Evolutionary conservation across 2,888 invertebrate genomes (phyloP).

Genomic region (Choristoneura rosaceana): DNA sequence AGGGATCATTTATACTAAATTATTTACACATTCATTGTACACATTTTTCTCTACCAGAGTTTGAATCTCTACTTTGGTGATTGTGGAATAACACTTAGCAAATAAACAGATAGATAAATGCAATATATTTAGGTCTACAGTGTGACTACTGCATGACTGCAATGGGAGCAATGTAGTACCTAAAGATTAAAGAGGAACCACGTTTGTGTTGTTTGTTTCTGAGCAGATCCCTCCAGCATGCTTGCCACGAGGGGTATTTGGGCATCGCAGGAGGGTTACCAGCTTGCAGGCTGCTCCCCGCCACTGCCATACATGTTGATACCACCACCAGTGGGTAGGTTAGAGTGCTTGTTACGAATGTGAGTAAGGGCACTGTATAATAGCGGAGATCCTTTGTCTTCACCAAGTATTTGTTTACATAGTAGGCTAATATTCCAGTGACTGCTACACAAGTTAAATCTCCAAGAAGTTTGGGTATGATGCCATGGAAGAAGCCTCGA

Average conservation of each 20-base stretch:
- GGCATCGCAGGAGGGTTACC: constrained; percentile 95
- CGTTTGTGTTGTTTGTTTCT: constrained; percentile 92
- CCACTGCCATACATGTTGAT: constrained; percentile 95
- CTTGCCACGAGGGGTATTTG: constrained; percentile 91
- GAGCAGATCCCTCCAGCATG: constrained; percentile 93
- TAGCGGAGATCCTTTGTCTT: constrained; percentile 88
- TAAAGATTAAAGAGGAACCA: constrained; percentile 93
- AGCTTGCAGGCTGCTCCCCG: constrained; percentile 91
- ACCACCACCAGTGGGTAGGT: constrained; percentile 98
- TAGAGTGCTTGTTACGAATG: constrained; percentile 92
- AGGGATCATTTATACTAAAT: constrained; percentile 78
- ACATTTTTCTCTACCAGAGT: constrained; percentile 64
- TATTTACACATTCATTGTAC: constrained; percentile 80
- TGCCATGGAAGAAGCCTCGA: constrained; percentile 93
- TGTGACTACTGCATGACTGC: constrained; percentile 71
- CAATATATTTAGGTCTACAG: constrained; percentile 60
- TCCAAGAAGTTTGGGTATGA: constrained; percentile 94
- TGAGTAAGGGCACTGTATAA: constrained; percentile 84
- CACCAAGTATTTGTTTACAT: constrained; percentile 92
- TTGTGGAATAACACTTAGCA: constrained; percentile 82
- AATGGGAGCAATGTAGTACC: constrained; percentile 86
- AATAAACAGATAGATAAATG: constrained; percentile 79
- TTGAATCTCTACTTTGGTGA: constrained; percentile 77
- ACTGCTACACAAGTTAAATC: constrained; percentile 93
- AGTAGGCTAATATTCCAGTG: constrained; percentile 90